These are phyloP conservation scores for Myrmecobius fasciatus DNA, from an alignment of 2,113 vertebrate species.

Conservation along the genomic window DNA sequence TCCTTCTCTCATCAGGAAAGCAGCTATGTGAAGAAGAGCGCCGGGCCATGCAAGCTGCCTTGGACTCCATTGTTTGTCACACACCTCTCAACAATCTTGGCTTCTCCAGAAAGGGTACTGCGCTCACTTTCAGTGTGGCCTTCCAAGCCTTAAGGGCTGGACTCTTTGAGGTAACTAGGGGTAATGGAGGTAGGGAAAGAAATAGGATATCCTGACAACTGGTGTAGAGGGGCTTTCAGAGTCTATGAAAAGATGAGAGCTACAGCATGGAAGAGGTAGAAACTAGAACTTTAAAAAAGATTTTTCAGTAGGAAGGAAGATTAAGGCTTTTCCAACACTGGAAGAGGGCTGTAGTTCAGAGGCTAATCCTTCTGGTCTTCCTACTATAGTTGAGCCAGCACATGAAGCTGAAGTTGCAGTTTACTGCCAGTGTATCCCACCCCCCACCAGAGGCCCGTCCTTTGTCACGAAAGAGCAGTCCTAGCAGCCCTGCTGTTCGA, in stretches of 20 bases:
- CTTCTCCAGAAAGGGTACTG: constrained; percentile 92
- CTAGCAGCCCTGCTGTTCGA: constrained; percentile 91
- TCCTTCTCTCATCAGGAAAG: constrained; percentile 71
- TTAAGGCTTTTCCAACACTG: background rate
- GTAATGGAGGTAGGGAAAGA: background rate
- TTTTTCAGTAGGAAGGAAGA: background rate
- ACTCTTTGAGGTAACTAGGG: constrained; percentile 91
- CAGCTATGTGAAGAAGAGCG: constrained; percentile 78
- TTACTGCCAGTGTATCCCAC: constrained; percentile 92
- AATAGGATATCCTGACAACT: background rate
- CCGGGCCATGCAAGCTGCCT: constrained; percentile 75
- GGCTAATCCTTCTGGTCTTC: background rate
- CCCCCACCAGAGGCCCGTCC: constrained; percentile 90
- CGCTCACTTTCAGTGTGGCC: constrained; percentile 91
- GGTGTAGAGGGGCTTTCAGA: background rate
- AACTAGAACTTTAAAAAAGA: background rate
- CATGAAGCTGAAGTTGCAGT: constrained; percentile 97
- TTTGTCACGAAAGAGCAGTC: constrained; percentile 91
- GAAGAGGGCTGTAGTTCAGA: background rate
- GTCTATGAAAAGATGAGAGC: background rate
- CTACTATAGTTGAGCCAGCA: constrained; percentile 91
- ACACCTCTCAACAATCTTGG: constrained; percentile 88
- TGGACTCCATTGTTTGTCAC: constrained; percentile 84
- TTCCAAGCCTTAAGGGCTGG: constrained; percentile 92
- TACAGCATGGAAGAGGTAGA: background rate